Evolutionary conservation across 30 jellyfish, hydroid and myxozoan species (phyloP).

Genomic region (Aurelia sp.): DNA sequence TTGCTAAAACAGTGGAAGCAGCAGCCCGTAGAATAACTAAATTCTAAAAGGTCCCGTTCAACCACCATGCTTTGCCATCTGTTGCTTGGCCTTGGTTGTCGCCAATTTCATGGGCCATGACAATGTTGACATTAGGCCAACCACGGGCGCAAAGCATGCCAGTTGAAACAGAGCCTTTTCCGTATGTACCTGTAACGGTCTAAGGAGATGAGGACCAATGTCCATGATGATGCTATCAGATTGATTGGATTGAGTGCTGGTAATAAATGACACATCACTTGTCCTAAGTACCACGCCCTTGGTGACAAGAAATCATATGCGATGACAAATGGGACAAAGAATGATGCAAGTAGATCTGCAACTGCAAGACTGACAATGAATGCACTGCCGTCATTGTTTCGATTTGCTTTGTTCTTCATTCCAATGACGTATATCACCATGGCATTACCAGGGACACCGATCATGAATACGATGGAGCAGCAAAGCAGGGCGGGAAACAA

Average conservation of each 20-base stretch:
- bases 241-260: constrained; percentile 69
- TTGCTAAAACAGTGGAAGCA: no score
- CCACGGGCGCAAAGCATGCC: no score
- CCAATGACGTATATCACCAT: constrained; percentile 79
- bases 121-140: no score
- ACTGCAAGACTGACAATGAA: constrained; percentile 72
- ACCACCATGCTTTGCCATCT: no score
- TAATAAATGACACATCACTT: constrained; percentile 52
- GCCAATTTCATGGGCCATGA: no score
- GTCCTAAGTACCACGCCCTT: constrained; percentile 68
- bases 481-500: constrained; percentile 25
- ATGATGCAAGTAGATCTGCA: constrained; percentile 70
- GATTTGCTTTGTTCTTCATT: constrained; percentile 16
- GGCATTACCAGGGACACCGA: constrained; percentile 79
- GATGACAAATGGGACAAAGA: constrained; percentile 67
- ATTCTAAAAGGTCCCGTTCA: no score
- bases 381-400: constrained; percentile 49
- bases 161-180: not conserved
- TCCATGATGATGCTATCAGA: constrained; percentile 73
- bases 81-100: no score
- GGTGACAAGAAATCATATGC: constrained; percentile 34
- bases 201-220: constrained; percentile 59
- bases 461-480: constrained; percentile 49
- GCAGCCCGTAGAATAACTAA: no score
- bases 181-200: constrained; percentile 73